Base-by-base conservation (phyloP, 2,888 invertebrate species). In the Ophonus ardosiacus region DNA sequence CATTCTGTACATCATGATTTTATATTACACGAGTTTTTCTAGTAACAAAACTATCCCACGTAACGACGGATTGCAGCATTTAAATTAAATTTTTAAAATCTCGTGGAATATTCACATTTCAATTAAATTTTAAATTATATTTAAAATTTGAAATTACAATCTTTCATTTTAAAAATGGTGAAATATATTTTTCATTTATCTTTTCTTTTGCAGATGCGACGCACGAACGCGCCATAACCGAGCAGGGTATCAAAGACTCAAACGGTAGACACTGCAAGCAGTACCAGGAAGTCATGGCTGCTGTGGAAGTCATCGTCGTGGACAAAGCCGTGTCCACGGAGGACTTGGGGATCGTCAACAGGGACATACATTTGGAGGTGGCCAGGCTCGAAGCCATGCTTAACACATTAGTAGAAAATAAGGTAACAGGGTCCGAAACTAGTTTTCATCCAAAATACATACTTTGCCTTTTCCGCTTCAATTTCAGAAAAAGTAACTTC, bases 271-370 rank as follows among this genome's bases (percentile, higher is more conserved):
- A 13, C 15, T 51, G 18, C 7, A n/a, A 2, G 43, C 15, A 76
- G 18, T 7, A 17, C 56, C 17, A 31, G 56, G 79, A 61, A 8
- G 17, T 7, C 31, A 78, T 57, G 78, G 56, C 59, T 4, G 61
- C 38, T 15, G 38, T 80, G 56, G 40, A 61, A 31, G 59, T 80
- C 17, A 31, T 80, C 18, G 80, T 59, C 92, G 94, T 94, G 90
- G 95, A 95, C 92, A 95, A 95, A 91, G 94, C 95, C 88, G 95
- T 95, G 88, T 95, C 95, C 90, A 95, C 95, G 88, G 95, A 95
- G 91, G 94, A 94, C 87, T 87, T 90, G 10, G 89, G 89, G 84
- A 85, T 87, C 7, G 89, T 80, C 17, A 80, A 51, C 88, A 78
- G 85, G 57, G 81, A 85, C 59, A 80, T 85, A n/a, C 76, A 85